phyloP scores from a whole-genome alignment of 64 coral and sea anemone species.

The Actinia tenebrosa region DNA sequence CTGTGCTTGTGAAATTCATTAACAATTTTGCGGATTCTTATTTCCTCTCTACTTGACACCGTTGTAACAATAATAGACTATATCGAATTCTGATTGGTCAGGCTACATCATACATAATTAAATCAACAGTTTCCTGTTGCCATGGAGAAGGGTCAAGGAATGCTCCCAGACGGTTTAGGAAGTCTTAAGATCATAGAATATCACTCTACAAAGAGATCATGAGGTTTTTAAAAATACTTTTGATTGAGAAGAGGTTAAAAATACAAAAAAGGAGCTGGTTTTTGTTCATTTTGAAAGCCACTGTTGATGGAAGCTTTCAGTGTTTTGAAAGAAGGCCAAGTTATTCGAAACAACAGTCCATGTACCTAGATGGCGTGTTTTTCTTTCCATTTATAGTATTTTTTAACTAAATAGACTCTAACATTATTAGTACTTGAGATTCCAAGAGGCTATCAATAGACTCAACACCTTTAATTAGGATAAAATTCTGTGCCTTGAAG shows the following conservation, averaged over 20 bases:
- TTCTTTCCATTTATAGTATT: neutral
- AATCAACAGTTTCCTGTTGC: neutral
- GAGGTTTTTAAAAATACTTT: neutral
- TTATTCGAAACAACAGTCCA: neutral
- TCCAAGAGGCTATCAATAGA: neutral
- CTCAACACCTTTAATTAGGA: neutral
- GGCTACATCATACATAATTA: neutral
- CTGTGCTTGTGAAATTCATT: slow-evolving; percentile 12
- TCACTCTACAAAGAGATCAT: neutral
- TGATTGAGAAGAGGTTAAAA: neutral
- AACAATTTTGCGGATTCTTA: neutral
- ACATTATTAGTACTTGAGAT: neutral
- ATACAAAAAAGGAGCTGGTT: neutral
- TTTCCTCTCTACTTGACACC: slow-evolving; percentile 5
- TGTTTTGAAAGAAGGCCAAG: neutral
- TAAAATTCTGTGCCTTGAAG: neutral
- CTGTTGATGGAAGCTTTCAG: neutral
- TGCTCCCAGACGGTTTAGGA: neutral
- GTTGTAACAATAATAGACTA: neutral
- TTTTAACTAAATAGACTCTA: neutral
- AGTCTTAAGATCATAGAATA: neutral
- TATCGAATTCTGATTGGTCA: neutral
- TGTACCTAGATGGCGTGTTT: neutral
- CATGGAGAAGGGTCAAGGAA: neutral
- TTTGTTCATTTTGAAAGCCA: neutral